Percentiles rank a stretch among this genome's conserved stretches.
These are phyloP conservation scores for Scaptomyza graminum DNA, from an alignment of 1,140 invertebrate genomes.

Conservation along the genomic window DNA sequence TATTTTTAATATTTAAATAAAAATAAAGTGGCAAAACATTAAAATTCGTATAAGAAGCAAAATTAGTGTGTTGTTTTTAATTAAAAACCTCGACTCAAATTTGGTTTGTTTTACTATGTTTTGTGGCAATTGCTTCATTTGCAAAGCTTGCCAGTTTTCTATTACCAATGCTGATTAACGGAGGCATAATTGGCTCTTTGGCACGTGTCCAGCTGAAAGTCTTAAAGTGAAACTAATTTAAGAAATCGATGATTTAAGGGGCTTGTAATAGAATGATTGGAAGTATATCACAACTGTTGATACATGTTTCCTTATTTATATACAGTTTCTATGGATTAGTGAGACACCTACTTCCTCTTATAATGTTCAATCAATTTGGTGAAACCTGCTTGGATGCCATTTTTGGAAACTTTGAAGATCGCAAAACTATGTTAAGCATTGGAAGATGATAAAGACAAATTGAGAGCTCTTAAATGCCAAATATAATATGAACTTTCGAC, in stretches of 20 bases:
- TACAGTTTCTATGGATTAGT: background rate
- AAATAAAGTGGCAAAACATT: too few relatives aligned
- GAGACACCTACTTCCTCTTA: background rate
- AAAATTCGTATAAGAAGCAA: too few relatives aligned
- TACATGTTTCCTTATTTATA: background rate
- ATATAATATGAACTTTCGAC: too few relatives aligned
- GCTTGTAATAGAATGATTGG: background rate
- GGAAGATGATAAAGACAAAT: background rate
- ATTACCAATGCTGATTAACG: constrained; percentile 2
- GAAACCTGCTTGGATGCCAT: background rate
- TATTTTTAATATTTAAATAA: too few relatives aligned
- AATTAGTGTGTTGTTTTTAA: too few relatives aligned
- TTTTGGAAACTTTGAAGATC: background rate
- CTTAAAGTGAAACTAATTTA: background rate
- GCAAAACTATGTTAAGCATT: background rate
- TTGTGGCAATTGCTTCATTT: background rate
- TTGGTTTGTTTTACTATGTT: background rate
- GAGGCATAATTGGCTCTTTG: constrained; percentile 8
- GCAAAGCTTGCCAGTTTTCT: constrained; percentile 22
- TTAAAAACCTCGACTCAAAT: too few relatives aligned
- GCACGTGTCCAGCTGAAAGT: constrained; percentile 6
- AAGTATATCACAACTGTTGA: background rate
- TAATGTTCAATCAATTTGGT: background rate
- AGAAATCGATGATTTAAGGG: background rate
- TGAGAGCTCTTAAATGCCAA: background rate